Evolutionary conservation across 2,113 vertebrate genomes (phyloP).

Genomic region (Cynoglossus semilaevis): DNA sequence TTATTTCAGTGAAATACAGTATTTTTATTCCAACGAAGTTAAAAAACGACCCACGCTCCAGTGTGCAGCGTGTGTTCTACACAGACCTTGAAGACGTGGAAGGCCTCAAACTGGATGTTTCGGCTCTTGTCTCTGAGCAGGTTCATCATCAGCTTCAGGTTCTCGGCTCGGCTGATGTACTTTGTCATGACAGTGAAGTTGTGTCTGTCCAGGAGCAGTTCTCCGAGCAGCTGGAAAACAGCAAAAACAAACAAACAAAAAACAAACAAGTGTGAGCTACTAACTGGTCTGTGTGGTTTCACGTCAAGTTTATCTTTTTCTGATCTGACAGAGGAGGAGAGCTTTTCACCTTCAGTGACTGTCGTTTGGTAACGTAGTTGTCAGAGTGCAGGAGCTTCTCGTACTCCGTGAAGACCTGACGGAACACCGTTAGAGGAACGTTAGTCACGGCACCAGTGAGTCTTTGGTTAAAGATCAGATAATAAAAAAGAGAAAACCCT

Average conservation of each 20-base stretch:
- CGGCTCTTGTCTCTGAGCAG: conserved; percentile 93
- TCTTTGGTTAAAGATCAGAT: not conserved
- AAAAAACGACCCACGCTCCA: too few relatives aligned
- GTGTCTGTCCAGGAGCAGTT: conserved; percentile 92
- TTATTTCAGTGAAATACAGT: too few relatives aligned
- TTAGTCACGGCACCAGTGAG: not conserved
- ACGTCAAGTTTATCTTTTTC: not conserved
- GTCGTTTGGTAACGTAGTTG: conserved; percentile 96
- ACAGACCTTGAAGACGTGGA: conserved; percentile 95
- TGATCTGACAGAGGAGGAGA: not conserved
- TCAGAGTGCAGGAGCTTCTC: conserved; percentile 97
- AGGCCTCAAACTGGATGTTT: conserved; percentile 98
- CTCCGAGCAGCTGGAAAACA: conserved; percentile 85
- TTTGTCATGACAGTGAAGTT: conserved; percentile 96
- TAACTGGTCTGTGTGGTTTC: not conserved
- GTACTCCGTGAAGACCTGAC: conserved; percentile 94
- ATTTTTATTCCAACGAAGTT: too few relatives aligned
- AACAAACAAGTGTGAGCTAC: not conserved
- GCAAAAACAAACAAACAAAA: not conserved
- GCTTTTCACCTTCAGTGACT: conserved; percentile 91
- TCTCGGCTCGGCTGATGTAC: conserved; percentile 95
- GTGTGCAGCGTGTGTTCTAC: too few relatives aligned
- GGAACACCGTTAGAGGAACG: conserved; percentile 27
- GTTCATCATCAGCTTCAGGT: conserved; percentile 98
- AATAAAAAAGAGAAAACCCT: conserved; percentile 53